A percentile compares a stretch with the other conserved stretches of the same genome.
phyloP scores from a whole-genome alignment of 2,113 vertebrate genomes.

The Poeciliopsis prolifica region DNA sequence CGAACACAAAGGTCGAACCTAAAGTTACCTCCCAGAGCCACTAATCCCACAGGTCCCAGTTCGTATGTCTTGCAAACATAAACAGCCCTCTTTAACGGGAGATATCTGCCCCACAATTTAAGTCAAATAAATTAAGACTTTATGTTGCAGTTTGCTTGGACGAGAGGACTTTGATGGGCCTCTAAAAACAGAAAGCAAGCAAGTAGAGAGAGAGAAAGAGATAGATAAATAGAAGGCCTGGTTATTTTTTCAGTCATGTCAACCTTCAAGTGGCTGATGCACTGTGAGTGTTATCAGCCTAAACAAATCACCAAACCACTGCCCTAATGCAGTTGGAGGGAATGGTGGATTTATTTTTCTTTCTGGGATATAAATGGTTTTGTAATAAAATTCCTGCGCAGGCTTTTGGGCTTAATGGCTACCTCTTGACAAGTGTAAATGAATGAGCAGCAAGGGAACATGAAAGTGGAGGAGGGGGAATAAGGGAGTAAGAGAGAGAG shows the following conservation, averaged over 20 bases:
- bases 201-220: constrained; percentile 74
- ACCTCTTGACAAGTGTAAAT: constrained; percentile 96
- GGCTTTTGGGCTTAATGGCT: constrained; percentile 91
- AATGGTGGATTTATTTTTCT: constrained; percentile 97
- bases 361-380: constrained; percentile 98
- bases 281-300: constrained; percentile 95
- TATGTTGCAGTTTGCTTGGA: constrained; percentile 79
- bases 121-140: constrained; percentile 91
- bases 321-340: constrained; percentile 94
- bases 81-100: constrained; percentile 86
- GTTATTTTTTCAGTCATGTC: constrained; percentile 88
- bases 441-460: constrained; percentile 76
- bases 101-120: constrained; percentile 91
- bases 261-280: constrained; percentile 82
- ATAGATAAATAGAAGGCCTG: constrained; percentile 79
- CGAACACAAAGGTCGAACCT: background rate
- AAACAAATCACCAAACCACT: constrained; percentile 85
- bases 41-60: constrained; percentile 6
- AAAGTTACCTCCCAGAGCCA: background rate
- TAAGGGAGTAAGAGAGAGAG: constrained; percentile 1
- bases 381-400: constrained; percentile 93
- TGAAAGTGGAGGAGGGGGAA: constrained; percentile 27
- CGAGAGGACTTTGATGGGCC: constrained; percentile 78
- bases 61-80: constrained; percentile 72
- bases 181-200: constrained; percentile 63